These are phyloP conservation scores for Synergus itoensis DNA, from an alignment of 2,888 invertebrate genomes.

Conservation along the genomic window DNA sequence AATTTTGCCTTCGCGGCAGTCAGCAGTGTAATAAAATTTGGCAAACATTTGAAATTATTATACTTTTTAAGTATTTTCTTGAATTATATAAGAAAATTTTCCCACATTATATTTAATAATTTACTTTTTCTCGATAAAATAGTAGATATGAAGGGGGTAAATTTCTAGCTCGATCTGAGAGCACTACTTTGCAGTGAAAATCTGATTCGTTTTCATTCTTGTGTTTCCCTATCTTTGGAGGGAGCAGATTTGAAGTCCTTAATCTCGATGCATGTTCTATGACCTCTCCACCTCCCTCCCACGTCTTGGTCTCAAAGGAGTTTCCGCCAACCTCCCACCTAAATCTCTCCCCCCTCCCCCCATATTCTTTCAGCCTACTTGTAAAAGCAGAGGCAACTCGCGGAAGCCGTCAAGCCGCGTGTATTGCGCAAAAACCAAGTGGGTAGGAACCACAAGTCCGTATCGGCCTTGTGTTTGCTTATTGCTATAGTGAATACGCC, in stretches of 20 bases:
- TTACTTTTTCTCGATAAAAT: no score
- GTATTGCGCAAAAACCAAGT: constrained; percentile 37
- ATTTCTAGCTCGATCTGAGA: no score
- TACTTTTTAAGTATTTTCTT: no score
- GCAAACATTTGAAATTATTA: no score
- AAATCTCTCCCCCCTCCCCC: neutral
- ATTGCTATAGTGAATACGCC: constrained; percentile 17
- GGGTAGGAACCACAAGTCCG: constrained; percentile 39
- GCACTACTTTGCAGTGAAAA: no score
- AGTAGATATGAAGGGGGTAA: no score
- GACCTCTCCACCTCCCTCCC: constrained; percentile 53
- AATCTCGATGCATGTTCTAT: constrained; percentile 54
- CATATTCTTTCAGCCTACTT: constrained; percentile 15
- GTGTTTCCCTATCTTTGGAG: no score
- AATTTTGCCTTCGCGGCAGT: no score
- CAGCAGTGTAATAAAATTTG: no score
- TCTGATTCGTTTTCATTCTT: no score
- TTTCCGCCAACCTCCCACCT: constrained; percentile 23
- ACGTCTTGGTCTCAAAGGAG: constrained; percentile 14
- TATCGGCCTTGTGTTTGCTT: constrained; percentile 42
- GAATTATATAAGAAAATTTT: no score
- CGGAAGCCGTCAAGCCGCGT: constrained; percentile 37
- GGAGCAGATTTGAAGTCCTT: constrained; percentile 50
- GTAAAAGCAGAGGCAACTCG: constrained; percentile 43
- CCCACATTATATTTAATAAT: no score